A percentile compares a stretch with the other conserved stretches of the same genome.
These are phyloP conservation scores for Arrhopalites spinosus DNA, from an alignment of 2,888 invertebrate species.

Conservation along the genomic window DNA sequence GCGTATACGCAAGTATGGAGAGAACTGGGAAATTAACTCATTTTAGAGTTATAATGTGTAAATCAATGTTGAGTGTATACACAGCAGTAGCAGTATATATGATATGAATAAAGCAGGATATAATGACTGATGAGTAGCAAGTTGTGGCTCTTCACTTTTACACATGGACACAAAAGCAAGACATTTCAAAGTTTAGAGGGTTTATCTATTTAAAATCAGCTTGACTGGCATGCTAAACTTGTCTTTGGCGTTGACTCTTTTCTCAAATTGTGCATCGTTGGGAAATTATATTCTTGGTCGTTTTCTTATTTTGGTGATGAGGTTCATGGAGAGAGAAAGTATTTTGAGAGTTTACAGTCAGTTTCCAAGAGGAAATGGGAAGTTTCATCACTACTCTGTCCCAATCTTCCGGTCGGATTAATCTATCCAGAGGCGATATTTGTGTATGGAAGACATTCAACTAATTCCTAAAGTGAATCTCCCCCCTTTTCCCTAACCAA, in stretches of 20 bases:
- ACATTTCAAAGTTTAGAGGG: background rate
- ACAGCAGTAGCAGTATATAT: too few relatives aligned
- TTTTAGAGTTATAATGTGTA: too few relatives aligned
- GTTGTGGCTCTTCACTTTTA: background rate
- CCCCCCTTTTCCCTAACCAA: too few relatives aligned
- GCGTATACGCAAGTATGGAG: too few relatives aligned
- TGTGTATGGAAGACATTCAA: too few relatives aligned
- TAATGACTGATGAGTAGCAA: too few relatives aligned
- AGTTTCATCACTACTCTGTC: constrained; percentile 41
- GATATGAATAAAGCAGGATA: too few relatives aligned
- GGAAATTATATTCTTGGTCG: background rate
- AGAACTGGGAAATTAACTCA: too few relatives aligned
- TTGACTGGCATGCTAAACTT: background rate
- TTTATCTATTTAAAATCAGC: constrained; percentile 4
- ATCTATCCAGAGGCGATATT: constrained; percentile 16
- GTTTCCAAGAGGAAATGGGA: background rate
- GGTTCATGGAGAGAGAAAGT: too few relatives aligned
- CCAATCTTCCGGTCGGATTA: constrained; percentile 42
- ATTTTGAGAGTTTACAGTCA: background rate
- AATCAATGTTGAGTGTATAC: too few relatives aligned
- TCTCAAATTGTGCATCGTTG: background rate
- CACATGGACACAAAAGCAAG: too few relatives aligned
- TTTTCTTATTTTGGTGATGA: background rate
- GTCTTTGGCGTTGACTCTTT: background rate
- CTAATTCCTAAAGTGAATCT: too few relatives aligned